Conservation (phyloP, 2,888 invertebrate genomes). For the Peribatodes rhomboidaria region DNA sequence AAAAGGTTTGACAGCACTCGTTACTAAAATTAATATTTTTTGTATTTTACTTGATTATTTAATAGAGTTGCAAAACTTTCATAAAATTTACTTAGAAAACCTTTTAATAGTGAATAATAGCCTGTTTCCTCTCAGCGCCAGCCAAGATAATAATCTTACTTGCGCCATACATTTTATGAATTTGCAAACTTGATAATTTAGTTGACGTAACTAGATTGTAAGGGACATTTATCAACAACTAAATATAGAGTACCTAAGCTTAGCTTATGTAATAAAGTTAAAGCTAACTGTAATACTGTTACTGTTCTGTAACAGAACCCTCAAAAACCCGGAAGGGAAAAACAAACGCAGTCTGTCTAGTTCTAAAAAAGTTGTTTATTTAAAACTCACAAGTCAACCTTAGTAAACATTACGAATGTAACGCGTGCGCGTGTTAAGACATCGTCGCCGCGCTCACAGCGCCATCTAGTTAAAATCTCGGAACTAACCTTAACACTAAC, state of each 20-base stretch:
- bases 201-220: slow-evolving; percentile 26
- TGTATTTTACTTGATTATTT: background rate
- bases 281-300: too few species aligned
- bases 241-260: slow-evolving; percentile 30
- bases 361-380: too few species aligned
- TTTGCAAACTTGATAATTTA: slow-evolving; percentile 26
- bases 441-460: too few species aligned
- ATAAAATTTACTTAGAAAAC: background rate
- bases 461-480: too few species aligned
- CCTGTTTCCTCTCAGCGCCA: background rate
- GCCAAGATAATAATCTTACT: background rate
- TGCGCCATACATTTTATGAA: slow-evolving; percentile 14
- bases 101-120: background rate
- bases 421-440: too few species aligned
- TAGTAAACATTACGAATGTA: too few species aligned
- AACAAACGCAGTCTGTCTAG: too few species aligned
- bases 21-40: background rate
- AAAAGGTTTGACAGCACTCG: background rate
- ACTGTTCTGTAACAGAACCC: too few species aligned
- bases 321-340: too few species aligned
- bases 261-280: slow-evolving; percentile 25
- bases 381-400: too few species aligned
- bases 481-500: too few species aligned
- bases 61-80: background rate
- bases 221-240: slow-evolving; percentile 31